Percentiles rank a stretch among this genome's conserved stretches.
Conservation (phyloP, 2,888 invertebrate genomes). For the Lydus trimaculatus region DNA sequence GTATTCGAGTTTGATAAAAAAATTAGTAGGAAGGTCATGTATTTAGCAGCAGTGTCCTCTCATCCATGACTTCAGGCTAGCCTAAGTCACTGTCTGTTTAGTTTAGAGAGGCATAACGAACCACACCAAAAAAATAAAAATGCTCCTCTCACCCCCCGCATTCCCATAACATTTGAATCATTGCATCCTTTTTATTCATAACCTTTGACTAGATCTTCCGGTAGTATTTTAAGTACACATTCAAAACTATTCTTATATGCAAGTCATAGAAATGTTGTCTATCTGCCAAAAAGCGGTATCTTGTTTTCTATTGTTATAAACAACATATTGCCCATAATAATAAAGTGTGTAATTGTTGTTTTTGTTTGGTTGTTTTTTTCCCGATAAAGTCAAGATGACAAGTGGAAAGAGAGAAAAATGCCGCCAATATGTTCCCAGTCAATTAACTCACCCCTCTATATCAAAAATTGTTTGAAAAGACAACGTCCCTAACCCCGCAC, state of each 20-base stretch:
- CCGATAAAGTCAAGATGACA: background rate
- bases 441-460: constrained; percentile 18
- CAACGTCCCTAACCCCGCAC: constrained; percentile 20
- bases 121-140: constrained; percentile 3
- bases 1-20: constrained; percentile 5
- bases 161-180: constrained; percentile 28
- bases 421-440: constrained; percentile 14
- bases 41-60: constrained; percentile 9
- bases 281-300: constrained; percentile 17
- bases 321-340: constrained; percentile 6
- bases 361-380: constrained; percentile 10
- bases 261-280: constrained; percentile 2
- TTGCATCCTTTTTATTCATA: constrained; percentile 47
- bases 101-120: background rate
- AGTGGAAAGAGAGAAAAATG: background rate
- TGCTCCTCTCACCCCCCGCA: constrained; percentile 12
- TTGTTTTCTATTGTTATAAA: background rate
- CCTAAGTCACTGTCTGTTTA: constrained; percentile 28
- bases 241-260: constrained; percentile 2
- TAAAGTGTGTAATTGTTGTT: background rate
- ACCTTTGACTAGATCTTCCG: constrained; percentile 48
- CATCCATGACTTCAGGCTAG: constrained; percentile 28
- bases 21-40: constrained; percentile 10
- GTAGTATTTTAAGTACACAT: constrained; percentile 29
- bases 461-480: constrained; percentile 23